Conservation (phyloP, 2,113 vertebrate genomes). For the Boulengeromyrus knoepffleri region DNA sequence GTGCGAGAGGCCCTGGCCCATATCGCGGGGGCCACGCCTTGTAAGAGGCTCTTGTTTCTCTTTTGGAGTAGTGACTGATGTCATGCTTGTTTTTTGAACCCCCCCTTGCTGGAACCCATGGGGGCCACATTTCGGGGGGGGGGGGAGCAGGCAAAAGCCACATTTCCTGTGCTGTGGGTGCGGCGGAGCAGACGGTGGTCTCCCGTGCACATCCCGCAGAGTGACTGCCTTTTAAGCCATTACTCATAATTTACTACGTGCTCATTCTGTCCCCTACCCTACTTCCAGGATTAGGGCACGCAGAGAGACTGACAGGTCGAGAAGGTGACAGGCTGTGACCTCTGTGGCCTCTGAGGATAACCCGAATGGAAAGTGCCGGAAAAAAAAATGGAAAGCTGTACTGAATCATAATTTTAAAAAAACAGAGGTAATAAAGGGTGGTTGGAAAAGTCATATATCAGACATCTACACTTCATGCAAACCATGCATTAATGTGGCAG, state of each 20-base stretch:
- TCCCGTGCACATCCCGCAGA: background rate
- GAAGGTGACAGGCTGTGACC: background rate
- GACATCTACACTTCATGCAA: constrained; percentile 37
- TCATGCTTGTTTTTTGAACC: background rate
- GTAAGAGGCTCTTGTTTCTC: background rate
- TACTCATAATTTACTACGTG: background rate
- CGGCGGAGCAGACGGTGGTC: background rate
- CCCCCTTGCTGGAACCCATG: background rate
- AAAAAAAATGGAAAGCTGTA: background rate
- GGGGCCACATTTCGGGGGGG: background rate
- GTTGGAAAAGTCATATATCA: constrained; percentile 17
- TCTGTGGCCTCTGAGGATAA: background rate
- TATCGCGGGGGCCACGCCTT: background rate
- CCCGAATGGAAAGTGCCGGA: background rate
- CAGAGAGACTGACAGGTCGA: background rate
- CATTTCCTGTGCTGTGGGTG: background rate
- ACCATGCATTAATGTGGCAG: constrained; percentile 18
- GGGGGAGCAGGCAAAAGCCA: background rate
- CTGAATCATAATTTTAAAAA: background rate
- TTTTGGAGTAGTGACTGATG: background rate
- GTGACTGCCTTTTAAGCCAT: background rate
- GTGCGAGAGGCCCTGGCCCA: background rate
- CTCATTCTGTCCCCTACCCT: background rate
- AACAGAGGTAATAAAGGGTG: background rate
- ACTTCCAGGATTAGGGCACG: background rate